A percentile compares a stretch with the other conserved stretches of the same genome.
phyloP scores from a whole-genome alignment of 2,797 vertebrate genomes.

The Helarctos malayanus region DNA sequence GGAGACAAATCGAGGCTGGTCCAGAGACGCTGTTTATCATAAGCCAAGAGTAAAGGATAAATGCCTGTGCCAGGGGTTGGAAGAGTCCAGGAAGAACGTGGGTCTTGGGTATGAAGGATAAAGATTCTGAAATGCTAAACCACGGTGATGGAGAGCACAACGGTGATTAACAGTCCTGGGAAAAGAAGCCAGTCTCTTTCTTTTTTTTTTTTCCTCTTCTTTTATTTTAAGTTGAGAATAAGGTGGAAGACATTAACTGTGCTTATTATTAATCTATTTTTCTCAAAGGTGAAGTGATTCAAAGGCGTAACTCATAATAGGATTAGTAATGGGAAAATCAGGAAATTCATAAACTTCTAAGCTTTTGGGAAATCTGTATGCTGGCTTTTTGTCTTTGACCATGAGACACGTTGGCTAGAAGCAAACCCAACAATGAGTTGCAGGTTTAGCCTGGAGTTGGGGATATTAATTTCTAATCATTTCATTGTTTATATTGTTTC shows the following conservation, averaged over 20 bases:
- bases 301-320: background rate
- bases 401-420: background rate
- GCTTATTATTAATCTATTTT: constrained; percentile 1
- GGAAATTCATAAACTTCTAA: background rate
- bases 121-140: background rate
- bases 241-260: background rate
- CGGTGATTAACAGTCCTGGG: background rate
- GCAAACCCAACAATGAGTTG: background rate
- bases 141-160: background rate
- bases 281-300: constrained; percentile 15
- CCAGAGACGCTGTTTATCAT: background rate
- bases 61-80: background rate
- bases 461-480: background rate
- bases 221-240: background rate
- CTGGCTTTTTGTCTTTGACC: background rate
- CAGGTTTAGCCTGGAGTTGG: background rate
- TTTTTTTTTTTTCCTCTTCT: background rate
- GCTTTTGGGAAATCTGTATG: background rate
- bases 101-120: background rate
- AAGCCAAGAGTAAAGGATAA: background rate
- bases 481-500: background rate
- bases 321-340: background rate
- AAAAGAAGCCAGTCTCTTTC: background rate
- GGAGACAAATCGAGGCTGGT: background rate
- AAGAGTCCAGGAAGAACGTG: background rate